Percentiles rank a stretch among this genome's conserved stretches.
Conservation (phyloP, 1,140 invertebrate genomes). For the Leptoteleia sp. region DNA sequence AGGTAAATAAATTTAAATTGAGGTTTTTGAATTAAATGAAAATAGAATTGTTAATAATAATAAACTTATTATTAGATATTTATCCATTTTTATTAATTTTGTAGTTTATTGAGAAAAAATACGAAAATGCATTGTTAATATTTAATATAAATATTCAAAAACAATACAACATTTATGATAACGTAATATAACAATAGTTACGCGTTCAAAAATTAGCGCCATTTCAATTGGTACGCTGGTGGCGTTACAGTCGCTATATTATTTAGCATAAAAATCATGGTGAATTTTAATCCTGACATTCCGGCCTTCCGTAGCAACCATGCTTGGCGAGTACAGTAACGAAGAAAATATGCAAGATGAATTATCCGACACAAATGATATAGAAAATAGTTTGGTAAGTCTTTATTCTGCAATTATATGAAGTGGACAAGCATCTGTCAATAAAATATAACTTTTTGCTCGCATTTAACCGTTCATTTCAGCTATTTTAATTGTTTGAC, state of each 20-base stretch:
- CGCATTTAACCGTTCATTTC: background rate
- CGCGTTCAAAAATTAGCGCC: background rate
- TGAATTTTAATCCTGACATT: slow-evolving; percentile 20
- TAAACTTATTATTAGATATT: no score
- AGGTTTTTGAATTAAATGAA: no score
- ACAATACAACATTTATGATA: no score
- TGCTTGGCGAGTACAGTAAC: slow-evolving; percentile 39
- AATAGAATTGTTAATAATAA: no score
- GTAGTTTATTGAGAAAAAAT: no score
- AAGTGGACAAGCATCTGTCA: background rate
- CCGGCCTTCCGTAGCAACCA: slow-evolving; percentile 33
- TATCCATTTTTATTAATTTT: no score
- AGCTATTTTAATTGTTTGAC: background rate
- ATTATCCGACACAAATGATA: slow-evolving; percentile 36
- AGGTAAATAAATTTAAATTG: no score
- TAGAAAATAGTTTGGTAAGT: slow-evolving; percentile 35
- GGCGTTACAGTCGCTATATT: slow-evolving; percentile 1
- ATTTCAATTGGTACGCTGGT: background rate
- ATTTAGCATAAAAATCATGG: slow-evolving; percentile 8
- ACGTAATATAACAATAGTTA: no score
- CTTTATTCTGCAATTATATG: slow-evolving; percentile 1
- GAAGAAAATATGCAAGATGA: slow-evolving; percentile 48
- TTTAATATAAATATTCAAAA: no score
- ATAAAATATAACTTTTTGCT: background rate
- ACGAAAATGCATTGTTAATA: no score